Evolutionary conservation across 2,888 invertebrate species (phyloP), one percentile per base, ranked within the genome.

Genomic region (Tetragonula carbonaria): DNA sequence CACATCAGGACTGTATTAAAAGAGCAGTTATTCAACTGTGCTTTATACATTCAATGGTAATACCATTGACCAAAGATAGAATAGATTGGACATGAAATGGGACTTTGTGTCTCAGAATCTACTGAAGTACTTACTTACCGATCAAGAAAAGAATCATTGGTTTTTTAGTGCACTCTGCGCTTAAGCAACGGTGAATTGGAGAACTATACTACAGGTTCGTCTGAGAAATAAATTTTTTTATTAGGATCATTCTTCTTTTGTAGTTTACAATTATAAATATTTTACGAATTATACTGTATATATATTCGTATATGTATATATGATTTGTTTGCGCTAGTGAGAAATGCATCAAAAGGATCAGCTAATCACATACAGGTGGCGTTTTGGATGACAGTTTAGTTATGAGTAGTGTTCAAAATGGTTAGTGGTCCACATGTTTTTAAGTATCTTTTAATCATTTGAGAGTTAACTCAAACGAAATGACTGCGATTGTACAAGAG

Each of bases 401-500:
- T 55, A 57, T 16, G 57, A 53, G n/a, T 57, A 33, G 59, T 66
- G 50, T 79, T 86, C 67, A 71, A 86, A 79, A 83, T 83, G 77
- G 67, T 70, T 51, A 80, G 66, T 55, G 16, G 23, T 70, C 28
- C 57, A 70, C 78, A 63, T 71, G 78, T 65, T 38, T 38, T 57
- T n/a, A 68, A 45, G n/a, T 8, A 18, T 63, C 83, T 80, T 70
- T 63, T 66, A 59, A 70, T 76, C 72, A 74, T 65, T 80, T 73
- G 45, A 77, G 18, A 13, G 51, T 11, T 33, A 4, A 33, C 2
- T 57, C 2, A 55, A 2, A 1, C 21, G 86, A 78, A 76, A 89
- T 90, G 88, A 83, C 85, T 23, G 59, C 81, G 16, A 21, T 79
- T 11, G 53, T 77, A n/a, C 91, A 91, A 78, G 89, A 85, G 53